Conservation (phyloP, 2,888 invertebrate species). For the Pocota personata region DNA sequence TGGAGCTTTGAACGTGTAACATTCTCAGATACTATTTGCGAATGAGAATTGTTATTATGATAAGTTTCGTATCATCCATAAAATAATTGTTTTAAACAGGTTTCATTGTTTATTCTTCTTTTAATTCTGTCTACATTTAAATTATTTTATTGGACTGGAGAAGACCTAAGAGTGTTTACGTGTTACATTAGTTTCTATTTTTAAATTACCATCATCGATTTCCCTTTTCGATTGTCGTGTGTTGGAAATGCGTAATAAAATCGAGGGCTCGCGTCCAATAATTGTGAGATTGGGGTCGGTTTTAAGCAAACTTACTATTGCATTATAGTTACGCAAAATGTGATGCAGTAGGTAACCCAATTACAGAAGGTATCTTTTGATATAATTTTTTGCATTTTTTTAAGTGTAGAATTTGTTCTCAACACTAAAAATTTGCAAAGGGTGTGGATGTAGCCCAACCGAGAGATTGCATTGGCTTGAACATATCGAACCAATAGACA, state of each 20-base stretch:
- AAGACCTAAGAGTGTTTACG: neutral
- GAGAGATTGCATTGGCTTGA: no score
- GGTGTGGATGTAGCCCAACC: no score
- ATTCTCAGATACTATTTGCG: neutral
- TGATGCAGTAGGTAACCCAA: no score
- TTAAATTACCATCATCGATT: conserved; percentile 6
- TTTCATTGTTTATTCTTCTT: neutral
- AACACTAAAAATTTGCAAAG: no score
- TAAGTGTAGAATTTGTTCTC: no score
- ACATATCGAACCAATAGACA: no score
- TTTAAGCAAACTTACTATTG: no score
- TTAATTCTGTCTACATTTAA: neutral
- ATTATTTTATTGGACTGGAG: neutral
- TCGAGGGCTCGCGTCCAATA: neutral
- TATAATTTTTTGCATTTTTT: no score
- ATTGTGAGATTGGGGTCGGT: neutral
- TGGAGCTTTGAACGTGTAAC: neutral
- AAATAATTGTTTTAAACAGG: neutral
- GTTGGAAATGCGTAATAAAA: neutral
- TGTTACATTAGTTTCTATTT: neutral
- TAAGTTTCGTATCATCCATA: neutral
- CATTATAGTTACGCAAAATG: neutral
- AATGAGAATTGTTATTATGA: neutral
- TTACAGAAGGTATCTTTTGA: no score
- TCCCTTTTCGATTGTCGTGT: neutral